Evolutionary conservation across 2,113 vertebrate species (phyloP).

Genomic region (Pedetes capensis): DNA sequence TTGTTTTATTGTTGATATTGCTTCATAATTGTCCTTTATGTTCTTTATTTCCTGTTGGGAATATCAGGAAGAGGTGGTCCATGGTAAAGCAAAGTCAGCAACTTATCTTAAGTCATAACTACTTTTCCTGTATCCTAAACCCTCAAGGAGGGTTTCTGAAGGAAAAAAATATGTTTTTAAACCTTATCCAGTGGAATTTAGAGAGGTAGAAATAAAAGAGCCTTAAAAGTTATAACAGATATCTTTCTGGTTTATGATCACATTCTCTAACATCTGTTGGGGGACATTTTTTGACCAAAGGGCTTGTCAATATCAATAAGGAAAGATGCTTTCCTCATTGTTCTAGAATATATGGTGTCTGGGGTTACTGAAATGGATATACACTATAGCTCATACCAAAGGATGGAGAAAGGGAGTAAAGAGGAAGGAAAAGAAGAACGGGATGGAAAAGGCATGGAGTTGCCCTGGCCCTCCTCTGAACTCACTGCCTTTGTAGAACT

Average conservation of each 20-base stretch:
- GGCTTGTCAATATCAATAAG: conserved; percentile 67
- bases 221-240: conserved; percentile 65
- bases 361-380: conserved; percentile 65
- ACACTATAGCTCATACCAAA: neutral
- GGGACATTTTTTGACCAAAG: conserved; percentile 68
- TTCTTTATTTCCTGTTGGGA: conserved; percentile 6
- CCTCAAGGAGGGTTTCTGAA: conserved; percentile 34
- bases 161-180: neutral
- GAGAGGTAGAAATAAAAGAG: conserved; percentile 51
- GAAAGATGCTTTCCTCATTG: conserved; percentile 29
- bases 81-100: conserved; percentile 13
- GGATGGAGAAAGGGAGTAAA: neutral
- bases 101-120: conserved; percentile 39
- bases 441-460: conserved; percentile 27
- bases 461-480: conserved; percentile 67
- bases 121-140: conserved; percentile 36
- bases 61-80: neutral
- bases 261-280: conserved; percentile 64
- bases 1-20: neutral
- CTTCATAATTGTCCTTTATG: conserved; percentile 21
- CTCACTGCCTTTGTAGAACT: conserved; percentile 60
- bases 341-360: conserved; percentile 37
- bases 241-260: conserved; percentile 61
- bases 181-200: conserved; percentile 45
- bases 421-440: conserved; percentile 5